Evolutionary conservation across 2,113 vertebrate genomes (phyloP).

Genomic region (Calyptomena viridis): DNA sequence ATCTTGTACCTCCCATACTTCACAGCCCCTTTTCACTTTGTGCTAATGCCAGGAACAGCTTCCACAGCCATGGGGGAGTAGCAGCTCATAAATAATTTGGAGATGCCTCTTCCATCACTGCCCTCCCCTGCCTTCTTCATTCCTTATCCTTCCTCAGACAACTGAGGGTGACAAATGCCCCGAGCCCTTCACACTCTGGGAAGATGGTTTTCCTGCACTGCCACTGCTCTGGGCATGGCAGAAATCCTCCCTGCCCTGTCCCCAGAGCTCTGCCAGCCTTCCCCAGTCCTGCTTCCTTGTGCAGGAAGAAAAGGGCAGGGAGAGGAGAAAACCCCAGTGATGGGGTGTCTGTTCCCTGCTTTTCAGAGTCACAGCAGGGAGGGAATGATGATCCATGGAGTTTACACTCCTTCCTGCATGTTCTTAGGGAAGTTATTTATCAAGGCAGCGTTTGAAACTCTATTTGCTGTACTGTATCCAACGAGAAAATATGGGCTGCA

Average conservation of each 20-base stretch:
- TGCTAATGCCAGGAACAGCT: background rate
- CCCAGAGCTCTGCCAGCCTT: background rate
- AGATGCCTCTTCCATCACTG: background rate
- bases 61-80: constrained; percentile 30
- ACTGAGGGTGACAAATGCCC: background rate
- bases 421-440: background rate
- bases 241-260: background rate
- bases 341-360: background rate
- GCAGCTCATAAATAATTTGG: constrained; percentile 2
- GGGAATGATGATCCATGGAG: background rate
- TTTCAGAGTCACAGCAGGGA: background rate
- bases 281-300: background rate
- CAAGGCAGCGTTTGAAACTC: background rate
- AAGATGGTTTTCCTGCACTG: background rate
- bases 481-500: background rate
- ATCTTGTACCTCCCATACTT: background rate
- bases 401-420: background rate
- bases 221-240: background rate
- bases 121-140: background rate
- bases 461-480: background rate
- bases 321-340: background rate
- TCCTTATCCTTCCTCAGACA: background rate
- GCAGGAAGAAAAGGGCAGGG: background rate
- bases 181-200: background rate
- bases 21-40: background rate